These are phyloP conservation scores for Lagodon rhomboides DNA, from an alignment of 2,797 vertebrate genomes.

Conservation along the genomic window DNA sequence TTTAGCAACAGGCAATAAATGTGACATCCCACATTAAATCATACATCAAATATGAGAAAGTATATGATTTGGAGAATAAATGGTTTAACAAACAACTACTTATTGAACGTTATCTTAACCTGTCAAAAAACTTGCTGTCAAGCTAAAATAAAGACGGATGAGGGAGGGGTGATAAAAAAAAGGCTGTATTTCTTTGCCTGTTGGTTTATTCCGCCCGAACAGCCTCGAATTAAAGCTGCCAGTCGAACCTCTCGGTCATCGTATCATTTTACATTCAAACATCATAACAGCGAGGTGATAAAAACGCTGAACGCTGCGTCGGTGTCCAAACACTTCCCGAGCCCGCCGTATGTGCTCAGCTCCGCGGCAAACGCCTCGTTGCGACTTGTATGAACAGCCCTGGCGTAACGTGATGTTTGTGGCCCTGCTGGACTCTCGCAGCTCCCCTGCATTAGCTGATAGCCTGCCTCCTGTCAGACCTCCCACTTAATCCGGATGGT, in stretches of 20 bases:
- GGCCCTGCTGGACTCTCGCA: slow-evolving; percentile 56
- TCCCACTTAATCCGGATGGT: slow-evolving; percentile 78
- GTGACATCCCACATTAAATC: no score
- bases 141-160: slow-evolving; percentile 9
- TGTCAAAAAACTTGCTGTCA: slow-evolving; percentile 16
- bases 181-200: not conserved
- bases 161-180: not conserved
- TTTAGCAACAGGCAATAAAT: no score
- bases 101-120: slow-evolving; percentile 40
- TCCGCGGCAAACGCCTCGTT: slow-evolving; percentile 30
- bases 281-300: slow-evolving; percentile 21
- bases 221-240: slow-evolving; percentile 42
- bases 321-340: slow-evolving; percentile 26
- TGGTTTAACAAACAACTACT: not conserved
- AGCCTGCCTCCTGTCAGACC: slow-evolving; percentile 74
- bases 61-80: no score
- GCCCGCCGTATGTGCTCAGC: slow-evolving; percentile 22
- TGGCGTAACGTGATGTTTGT: slow-evolving; percentile 60
- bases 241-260: slow-evolving; percentile 9
- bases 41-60: no score
- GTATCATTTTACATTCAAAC: slow-evolving; percentile 39
- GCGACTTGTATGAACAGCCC: slow-evolving; percentile 50
- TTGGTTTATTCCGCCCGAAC: slow-evolving; percentile 31
- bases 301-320: slow-evolving; percentile 25
- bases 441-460: slow-evolving; percentile 78